These are phyloP conservation scores for Bedellia somnulentella DNA, from an alignment of 2,888 invertebrate genomes.

Conservation along the genomic window DNA sequence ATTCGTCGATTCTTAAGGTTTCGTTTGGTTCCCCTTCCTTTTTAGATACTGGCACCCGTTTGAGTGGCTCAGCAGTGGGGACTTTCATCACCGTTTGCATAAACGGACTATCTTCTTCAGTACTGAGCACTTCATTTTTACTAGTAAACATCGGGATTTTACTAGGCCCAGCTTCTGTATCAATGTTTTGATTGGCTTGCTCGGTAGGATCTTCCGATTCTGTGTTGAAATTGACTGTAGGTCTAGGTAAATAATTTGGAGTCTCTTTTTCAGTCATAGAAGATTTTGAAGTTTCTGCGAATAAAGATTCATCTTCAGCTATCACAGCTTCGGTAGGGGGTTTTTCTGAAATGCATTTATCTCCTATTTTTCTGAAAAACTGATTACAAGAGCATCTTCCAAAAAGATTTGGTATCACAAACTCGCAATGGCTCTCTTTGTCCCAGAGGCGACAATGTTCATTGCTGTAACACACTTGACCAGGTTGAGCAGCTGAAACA, in stretches of 20 bases:
- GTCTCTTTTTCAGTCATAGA: conserved; percentile 15
- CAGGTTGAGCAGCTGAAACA: conserved; percentile 79
- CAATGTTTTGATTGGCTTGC: conserved; percentile 19
- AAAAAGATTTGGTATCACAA: conserved; percentile 85
- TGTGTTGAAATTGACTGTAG: conserved; percentile 17
- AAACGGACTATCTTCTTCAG: conserved; percentile 41
- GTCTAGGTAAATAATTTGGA: conserved; percentile 19
- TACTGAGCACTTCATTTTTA: conserved; percentile 38
- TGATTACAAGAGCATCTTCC: conserved; percentile 83
- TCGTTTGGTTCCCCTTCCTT: conserved; percentile 45
- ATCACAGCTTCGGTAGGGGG: conserved; percentile 28
- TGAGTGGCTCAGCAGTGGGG: conserved; percentile 32
- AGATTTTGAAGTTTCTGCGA: conserved; percentile 18
- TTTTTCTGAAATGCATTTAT: conserved; percentile 60
- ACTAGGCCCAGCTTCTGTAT: conserved; percentile 30
- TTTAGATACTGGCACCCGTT: conserved; percentile 30
- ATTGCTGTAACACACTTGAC: conserved; percentile 87
- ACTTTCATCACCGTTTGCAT: conserved; percentile 47
- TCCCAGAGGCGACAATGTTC: conserved; percentile 86
- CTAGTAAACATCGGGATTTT: conserved; percentile 31
- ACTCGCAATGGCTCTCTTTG: conserved; percentile 83
- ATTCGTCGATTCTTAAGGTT: conserved; percentile 34
- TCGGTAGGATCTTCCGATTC: conserved; percentile 20
- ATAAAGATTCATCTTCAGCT: conserved; percentile 31
- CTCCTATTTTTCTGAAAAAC: conserved; percentile 65